A percentile compares a stretch with the other conserved stretches of the same genome.
phyloP scores from a whole-genome alignment of 2,888 invertebrate genomes.

The Cacoxenus indagator region DNA sequence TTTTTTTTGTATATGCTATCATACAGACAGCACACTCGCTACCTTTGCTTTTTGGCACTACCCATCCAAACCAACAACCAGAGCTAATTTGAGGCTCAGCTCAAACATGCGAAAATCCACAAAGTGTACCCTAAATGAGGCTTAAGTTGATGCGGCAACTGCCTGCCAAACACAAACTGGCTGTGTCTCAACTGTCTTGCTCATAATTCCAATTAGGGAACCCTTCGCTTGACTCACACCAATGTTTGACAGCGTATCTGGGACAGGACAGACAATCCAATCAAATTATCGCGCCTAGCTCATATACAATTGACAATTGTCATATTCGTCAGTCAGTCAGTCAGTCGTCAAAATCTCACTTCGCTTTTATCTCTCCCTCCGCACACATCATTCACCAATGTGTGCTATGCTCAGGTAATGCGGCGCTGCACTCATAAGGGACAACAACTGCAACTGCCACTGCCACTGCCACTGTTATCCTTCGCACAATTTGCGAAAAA shows the following conservation, averaged over 20 bases:
- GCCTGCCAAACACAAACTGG: neutral
- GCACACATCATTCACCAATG: slow-evolving; percentile 5
- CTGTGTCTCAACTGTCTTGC: too few species aligned
- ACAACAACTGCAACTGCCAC: neutral
- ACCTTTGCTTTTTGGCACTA: neutral
- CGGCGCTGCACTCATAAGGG: neutral
- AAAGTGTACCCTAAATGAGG: slow-evolving; percentile 71
- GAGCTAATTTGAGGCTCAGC: slow-evolving; percentile 59
- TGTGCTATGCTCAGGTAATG: slow-evolving; percentile 44
- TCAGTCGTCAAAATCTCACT: too few species aligned
- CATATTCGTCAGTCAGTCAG: slow-evolving; percentile 26
- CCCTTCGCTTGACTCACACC: neutral
- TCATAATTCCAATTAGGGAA: slow-evolving; percentile 70
- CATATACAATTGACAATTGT: slow-evolving; percentile 49
- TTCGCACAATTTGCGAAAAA: neutral
- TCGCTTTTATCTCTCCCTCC: too few species aligned
- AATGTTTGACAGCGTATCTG: slow-evolving; percentile 34
- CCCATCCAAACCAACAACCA: slow-evolving; percentile 43
- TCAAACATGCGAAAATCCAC: slow-evolving; percentile 69
- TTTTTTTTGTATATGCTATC: neutral
- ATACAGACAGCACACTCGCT: neutral
- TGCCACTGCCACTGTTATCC: neutral
- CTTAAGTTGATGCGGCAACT: slow-evolving; percentile 67
- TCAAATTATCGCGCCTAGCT: slow-evolving; percentile 67
- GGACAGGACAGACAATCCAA: slow-evolving; percentile 64